Base-by-base conservation (phyloP, 2,113 vertebrate genomes). In the Macheiramphus alcinus region DNA sequence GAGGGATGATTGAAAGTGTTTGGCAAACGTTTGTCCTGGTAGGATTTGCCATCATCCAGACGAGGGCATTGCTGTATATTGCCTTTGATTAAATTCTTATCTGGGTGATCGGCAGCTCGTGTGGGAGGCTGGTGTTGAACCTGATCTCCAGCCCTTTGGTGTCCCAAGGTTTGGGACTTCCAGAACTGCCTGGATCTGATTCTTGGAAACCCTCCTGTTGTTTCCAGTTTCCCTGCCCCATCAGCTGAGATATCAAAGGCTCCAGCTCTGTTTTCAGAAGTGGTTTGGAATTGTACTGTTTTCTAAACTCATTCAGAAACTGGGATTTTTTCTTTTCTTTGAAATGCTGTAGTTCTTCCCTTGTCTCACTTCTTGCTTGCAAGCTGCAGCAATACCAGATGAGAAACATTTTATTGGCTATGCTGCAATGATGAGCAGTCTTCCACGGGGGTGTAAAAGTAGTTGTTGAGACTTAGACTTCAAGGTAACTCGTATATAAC, bases 1-100 rank as follows among this genome's bases (percentile, higher is more conserved):
- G 8, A n/a, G 4, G 26, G 34, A 6, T 15, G 47, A 3, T 1
- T 2, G 25, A 13, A 62, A 66, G 34, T 0, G 2, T 26, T 52
- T 59, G 61, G 26, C 25, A 71, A 61, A 20, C 1, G 3, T 23
- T 61, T 38, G 43, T 23, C 34, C 40, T 52, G 32, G 23, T 4
- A 14, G 76, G 26, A 42, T 40, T 68, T 43, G 11, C 31, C 23
- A 2, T 14, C 38, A 3, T n/a, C 31, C 42, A 22, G 14, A 13
- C 4, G 55, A 50, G n/a, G 43, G n/a, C 34, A 17, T 3, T 25
- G 55, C 11, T 45, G 18, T 11, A 3, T 36, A 8, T 15, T 43
- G 21, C 27, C 66, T 45, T 40, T 27, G 31, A 19, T 16, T n/a
- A 2, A 38, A 16, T 29, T 43, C 56, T n/a, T 34, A 1, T 9